Base-by-base conservation (phyloP, 2,797 vertebrate species). In the Amphiprion clarkii region DNA sequence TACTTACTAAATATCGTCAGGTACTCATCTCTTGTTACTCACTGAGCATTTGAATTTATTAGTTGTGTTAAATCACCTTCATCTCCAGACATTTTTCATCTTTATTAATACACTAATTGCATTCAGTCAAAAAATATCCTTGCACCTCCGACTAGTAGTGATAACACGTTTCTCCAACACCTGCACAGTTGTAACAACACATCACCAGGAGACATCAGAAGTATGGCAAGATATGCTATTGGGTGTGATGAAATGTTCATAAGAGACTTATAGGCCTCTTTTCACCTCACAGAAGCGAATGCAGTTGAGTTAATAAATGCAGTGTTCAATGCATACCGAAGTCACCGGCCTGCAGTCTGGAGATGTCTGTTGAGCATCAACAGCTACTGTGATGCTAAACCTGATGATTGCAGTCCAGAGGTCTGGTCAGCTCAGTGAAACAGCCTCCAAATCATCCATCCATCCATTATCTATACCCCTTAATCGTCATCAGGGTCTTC, bases 141-240 rank as follows among this genome's bases (percentile, higher is more conserved):
- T 25, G 25, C 6, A 21, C 31, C 8, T 10, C 3, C 23, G 29
- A 51, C 53, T 51, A 51, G 46, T 40, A 46, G 33, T 27, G 53
- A 21, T 42, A 64, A 9, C 19, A 48, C 29, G 17, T 13, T 64
- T 76, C 57, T 51, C 39, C 48, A 29, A 21, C 40, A 3, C 57
- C 5, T 54, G 29, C 51, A 3, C 9, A 40, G 48, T 12, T 42
- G 44, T 63, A 6, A 53, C 46, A 57, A 33, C 36, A 53, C 53
- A 57, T 33, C 36, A 57, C 53, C 14, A 56, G 44, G n/a, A 76
- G 54, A 53, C 16, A 44, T 64, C 54, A 58, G 59, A 39, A 19
- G 1, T 33, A 27, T 16, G 46, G n/a, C 12, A 19, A 66, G 16
- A 51, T 66, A 36, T 66, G 51, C 55, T 19, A 25, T 19, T 31